phyloP scores from a whole-genome alignment of 1,140 invertebrate genomes.

The Charaxes varanes region DNA sequence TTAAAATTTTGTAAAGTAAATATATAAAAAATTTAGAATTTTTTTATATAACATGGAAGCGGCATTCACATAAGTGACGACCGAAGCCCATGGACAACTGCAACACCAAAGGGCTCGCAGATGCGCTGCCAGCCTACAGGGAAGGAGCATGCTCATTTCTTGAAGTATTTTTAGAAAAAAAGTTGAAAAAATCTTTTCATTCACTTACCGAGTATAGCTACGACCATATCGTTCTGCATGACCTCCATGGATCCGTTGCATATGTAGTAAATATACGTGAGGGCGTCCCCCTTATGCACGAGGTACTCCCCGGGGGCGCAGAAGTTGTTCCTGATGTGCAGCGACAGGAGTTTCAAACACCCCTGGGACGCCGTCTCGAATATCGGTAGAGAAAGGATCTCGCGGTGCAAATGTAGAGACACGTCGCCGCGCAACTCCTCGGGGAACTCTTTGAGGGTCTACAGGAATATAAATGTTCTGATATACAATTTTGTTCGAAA shows the following conservation, averaged over 20 bases:
- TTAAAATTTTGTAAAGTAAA: too few relatives aligned
- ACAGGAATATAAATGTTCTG: constrained; percentile 27
- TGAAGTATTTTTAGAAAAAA: too few relatives aligned
- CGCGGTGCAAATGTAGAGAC: constrained; percentile 95
- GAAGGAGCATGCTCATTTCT: too few relatives aligned
- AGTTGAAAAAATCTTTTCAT: not conserved
- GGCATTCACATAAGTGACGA: too few relatives aligned
- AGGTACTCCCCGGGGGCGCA: constrained; percentile 97
- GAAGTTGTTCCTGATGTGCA: constrained; percentile 93
- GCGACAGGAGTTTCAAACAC: constrained; percentile 91
- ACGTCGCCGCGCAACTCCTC: constrained; percentile 96
- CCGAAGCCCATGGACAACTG: too few relatives aligned
- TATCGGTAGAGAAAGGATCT: constrained; percentile 94
- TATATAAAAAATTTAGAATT: too few relatives aligned
- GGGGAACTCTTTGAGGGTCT: constrained; percentile 97
- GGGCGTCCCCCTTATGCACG: constrained; percentile 96
- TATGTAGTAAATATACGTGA: constrained; percentile 96
- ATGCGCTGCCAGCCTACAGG: too few relatives aligned
- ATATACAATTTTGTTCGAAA: not conserved
- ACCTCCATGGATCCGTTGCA: constrained; percentile 99
- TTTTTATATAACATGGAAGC: too few relatives aligned
- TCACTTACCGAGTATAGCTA: constrained; percentile 94
- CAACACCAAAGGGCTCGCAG: too few relatives aligned
- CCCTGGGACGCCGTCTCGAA: constrained; percentile 95
- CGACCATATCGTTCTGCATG: constrained; percentile 97